A percentile compares a stretch with the other conserved stretches of the same genome.
These are phyloP conservation scores for Ancistrus triradiatus DNA, from an alignment of 2,113 vertebrate species.

Conservation along the genomic window DNA sequence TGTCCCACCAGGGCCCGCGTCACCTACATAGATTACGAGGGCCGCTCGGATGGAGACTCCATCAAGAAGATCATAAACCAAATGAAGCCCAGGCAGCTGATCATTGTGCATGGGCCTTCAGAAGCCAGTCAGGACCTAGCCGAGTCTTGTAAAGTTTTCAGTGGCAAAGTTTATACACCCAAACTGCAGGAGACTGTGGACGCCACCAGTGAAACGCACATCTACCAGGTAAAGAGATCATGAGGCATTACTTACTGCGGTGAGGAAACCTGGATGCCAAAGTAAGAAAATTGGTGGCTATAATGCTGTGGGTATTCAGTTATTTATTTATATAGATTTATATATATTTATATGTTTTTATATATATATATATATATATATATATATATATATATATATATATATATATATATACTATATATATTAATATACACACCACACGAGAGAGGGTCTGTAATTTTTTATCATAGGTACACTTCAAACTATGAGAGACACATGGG, in stretches of 20 bases:
- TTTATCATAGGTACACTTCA: no score
- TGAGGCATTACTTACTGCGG: neutral
- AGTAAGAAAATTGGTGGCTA: neutral
- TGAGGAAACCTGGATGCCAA: neutral
- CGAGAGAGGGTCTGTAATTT: no score
- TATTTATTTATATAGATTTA: no score
- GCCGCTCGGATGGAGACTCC: constrained; percentile 95
- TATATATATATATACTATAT: no score
- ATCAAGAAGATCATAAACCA: constrained; percentile 99
- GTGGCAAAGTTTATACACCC: constrained; percentile 92
- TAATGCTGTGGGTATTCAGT: no score
- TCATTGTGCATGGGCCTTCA: constrained; percentile 92
- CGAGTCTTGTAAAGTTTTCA: constrained; percentile 92
- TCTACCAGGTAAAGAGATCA: constrained; percentile 82
- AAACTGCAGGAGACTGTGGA: constrained; percentile 96
- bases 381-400: no score
- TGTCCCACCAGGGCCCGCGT: constrained; percentile 78
- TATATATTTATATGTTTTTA: no score
- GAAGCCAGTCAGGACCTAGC: constrained; percentile 93
- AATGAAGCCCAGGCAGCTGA: constrained; percentile 93
- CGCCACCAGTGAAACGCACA: constrained; percentile 96
- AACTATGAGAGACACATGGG: no score
- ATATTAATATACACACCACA: no score
- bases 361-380: no score
- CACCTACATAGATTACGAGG: constrained; percentile 97